Percentiles rank a stretch among this genome's conserved stretches.
Evolutionary conservation across 2,797 vertebrate genomes (phyloP).

Genomic region (Sarcoramphus papa): DNA sequence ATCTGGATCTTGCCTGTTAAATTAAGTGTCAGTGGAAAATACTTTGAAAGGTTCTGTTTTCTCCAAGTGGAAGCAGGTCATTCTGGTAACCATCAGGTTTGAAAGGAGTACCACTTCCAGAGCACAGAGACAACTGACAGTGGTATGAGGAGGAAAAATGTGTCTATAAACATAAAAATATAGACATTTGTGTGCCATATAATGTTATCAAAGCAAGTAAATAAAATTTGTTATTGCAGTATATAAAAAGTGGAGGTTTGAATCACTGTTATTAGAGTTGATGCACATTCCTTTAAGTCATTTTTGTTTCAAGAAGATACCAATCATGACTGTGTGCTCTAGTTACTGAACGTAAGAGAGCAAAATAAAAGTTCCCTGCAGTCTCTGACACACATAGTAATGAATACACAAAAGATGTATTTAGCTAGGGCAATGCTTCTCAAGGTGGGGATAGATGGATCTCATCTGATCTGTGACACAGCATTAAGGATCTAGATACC

Average conservation of each 20-base stretch:
- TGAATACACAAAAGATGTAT: background rate
- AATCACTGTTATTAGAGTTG: background rate
- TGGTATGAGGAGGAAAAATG: background rate
- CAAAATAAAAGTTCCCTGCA: background rate
- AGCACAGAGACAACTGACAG: background rate
- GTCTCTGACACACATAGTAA: background rate
- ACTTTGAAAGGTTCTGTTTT: background rate
- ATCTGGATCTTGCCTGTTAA: background rate
- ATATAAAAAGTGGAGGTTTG: constrained; percentile 45
- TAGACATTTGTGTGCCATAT: background rate
- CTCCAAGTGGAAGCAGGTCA: background rate
- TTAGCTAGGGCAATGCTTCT: background rate
- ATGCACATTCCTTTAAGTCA: background rate
- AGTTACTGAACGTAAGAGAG: background rate
- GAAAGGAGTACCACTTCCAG: background rate
- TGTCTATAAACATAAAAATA: background rate
- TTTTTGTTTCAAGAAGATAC: constrained; percentile 5
- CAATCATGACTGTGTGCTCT: background rate
- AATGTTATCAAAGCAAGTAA: constrained; percentile 20
- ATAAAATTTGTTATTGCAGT: constrained; percentile 31
- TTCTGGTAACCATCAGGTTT: background rate
- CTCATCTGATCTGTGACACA: background rate
- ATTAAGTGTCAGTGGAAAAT: background rate
- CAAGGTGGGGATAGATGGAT: background rate
- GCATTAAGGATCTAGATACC: background rate